Percentiles rank a stretch among this genome's conserved stretches.
These are phyloP conservation scores for Atethmia centrago DNA, from an alignment of 2,888 invertebrate genomes.

Conservation along the genomic window DNA sequence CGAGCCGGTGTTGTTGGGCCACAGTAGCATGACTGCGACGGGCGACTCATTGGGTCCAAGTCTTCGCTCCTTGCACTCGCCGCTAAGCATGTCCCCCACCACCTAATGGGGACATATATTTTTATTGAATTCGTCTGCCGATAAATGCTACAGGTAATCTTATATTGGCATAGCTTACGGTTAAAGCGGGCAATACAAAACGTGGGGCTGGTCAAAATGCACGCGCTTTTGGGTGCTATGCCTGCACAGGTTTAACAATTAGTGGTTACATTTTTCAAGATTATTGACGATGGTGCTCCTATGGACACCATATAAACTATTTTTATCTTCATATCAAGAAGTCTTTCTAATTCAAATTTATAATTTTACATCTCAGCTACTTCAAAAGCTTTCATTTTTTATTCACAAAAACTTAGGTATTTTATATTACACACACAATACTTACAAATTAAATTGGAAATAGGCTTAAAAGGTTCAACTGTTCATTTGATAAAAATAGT, in stretches of 20 bases:
- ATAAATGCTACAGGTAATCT: neutral
- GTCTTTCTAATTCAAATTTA: no score
- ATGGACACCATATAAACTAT: neutral
- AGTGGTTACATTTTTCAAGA: neutral
- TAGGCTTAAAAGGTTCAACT: slow-evolving; percentile 3
- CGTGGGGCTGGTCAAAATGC: neutral
- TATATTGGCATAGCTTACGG: neutral
- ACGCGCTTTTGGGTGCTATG: neutral
- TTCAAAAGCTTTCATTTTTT: no score
- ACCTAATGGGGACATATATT: slow-evolving; percentile 84
- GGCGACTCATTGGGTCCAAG: slow-evolving; percentile 95
- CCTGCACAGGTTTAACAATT: neutral
- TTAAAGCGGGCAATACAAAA: neutral
- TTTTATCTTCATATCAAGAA: neutral
- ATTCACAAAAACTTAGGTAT: neutral
- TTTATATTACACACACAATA: neutral
- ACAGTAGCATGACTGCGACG: slow-evolving; percentile 95
- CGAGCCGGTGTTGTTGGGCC: slow-evolving; percentile 92
- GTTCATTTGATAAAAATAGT: slow-evolving; percentile 32
- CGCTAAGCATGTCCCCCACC: slow-evolving; percentile 96
- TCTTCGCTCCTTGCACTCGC: slow-evolving; percentile 97
- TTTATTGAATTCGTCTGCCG: slow-evolving; percentile 15
- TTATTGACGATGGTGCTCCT: neutral
- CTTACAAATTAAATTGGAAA: slow-evolving; percentile 15
- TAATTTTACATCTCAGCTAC: no score